Evolutionary conservation across 2,113 vertebrate species (phyloP).

Genomic region (Arvicanthis niloticus): DNA sequence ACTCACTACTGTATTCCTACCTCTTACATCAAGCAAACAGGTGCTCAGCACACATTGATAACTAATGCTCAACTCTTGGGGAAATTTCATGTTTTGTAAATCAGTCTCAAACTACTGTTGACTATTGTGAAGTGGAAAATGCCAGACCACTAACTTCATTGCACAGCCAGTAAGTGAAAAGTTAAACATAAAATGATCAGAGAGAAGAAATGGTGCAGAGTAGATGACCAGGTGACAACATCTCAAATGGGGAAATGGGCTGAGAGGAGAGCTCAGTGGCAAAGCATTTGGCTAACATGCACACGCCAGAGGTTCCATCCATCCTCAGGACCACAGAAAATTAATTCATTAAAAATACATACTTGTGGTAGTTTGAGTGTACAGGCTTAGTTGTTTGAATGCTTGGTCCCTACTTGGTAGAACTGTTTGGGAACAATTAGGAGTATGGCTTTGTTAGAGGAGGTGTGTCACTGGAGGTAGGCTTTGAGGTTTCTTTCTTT

Average conservation of each 20-base stretch:
- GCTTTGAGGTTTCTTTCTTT: neutral
- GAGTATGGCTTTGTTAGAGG: neutral
- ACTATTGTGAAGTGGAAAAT: conserved; percentile 37
- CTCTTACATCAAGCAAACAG: neutral
- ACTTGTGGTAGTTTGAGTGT: neutral
- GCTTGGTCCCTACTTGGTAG: neutral
- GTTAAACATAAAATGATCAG: conserved; percentile 38
- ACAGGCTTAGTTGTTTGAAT: neutral
- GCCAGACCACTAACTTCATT: neutral
- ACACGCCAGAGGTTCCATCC: neutral
- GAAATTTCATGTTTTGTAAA: conserved; percentile 4
- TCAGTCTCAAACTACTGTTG: conserved; percentile 6
- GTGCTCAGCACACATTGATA: neutral
- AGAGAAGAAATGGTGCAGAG: conserved; percentile 36
- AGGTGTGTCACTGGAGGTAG: neutral
- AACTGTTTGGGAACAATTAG: neutral
- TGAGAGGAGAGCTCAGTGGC: neutral
- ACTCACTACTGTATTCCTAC: neutral
- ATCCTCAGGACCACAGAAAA: neutral
- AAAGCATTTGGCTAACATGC: neutral
- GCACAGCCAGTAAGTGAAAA: conserved; percentile 25
- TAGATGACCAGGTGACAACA: neutral
- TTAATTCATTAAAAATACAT: neutral
- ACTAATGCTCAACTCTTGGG: neutral
- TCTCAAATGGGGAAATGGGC: neutral